Conservation (phyloP, 2,888 invertebrate genomes). For the Cheilosia grossa region DNA sequence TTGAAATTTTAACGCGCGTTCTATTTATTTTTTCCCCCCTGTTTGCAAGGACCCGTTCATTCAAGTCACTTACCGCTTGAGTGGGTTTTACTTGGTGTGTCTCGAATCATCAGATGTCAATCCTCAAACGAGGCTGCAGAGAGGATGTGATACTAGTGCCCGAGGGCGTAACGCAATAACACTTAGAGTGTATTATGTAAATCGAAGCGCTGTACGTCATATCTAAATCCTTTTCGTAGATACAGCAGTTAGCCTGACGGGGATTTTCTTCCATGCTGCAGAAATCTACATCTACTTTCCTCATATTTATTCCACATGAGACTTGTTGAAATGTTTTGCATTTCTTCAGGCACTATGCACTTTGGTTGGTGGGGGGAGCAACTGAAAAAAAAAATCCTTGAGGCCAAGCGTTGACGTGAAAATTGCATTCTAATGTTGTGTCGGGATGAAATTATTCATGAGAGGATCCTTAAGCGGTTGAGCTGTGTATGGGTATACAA, state of each 20-base stretch:
- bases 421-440: constrained; percentile 69
- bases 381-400: constrained; percentile 29
- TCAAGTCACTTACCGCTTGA: constrained; percentile 36
- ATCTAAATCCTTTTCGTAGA: constrained; percentile 7
- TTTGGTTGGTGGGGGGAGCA: background rate
- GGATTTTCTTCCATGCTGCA: constrained; percentile 4
- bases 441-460: constrained; percentile 63
- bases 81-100: constrained; percentile 56
- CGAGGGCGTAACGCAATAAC: constrained; percentile 14
- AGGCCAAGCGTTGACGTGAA: constrained; percentile 57
- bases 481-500: background rate
- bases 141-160: background rate
- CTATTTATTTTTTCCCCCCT: background rate
- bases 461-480: constrained; percentile 9
- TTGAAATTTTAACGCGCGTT: constrained; percentile 30
- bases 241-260: constrained; percentile 27
- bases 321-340: constrained; percentile 58
- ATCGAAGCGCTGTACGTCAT: constrained; percentile 44
- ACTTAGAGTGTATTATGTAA: constrained; percentile 54
- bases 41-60: constrained; percentile 1
- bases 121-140: constrained; percentile 41
- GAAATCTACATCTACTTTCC: background rate
- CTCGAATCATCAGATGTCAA: constrained; percentile 58
- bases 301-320: constrained; percentile 5
- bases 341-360: constrained; percentile 44